Evolutionary conservation across 2,888 invertebrate genomes (phyloP).

Genomic region (Dione vanillae): DNA sequence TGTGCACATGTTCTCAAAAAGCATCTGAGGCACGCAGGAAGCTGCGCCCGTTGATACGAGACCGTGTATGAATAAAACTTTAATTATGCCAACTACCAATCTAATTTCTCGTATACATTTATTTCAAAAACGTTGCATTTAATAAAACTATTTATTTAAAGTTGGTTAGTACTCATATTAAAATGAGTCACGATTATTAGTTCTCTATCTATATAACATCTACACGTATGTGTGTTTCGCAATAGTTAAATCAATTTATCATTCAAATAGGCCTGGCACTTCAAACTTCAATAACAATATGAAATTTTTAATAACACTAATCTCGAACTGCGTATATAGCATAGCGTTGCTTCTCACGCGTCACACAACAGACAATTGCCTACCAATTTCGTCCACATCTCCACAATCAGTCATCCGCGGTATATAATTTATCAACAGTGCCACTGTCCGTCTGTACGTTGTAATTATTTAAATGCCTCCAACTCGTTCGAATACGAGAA

Average conservation of each 20-base stretch:
- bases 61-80: slow-evolving; percentile 48
- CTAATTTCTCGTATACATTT: slow-evolving; percentile 20
- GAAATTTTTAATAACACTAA: slow-evolving; percentile 7
- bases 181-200: too few relatives aligned
- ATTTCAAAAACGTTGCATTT: neutral
- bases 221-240: neutral
- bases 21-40: slow-evolving; percentile 48
- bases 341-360: slow-evolving; percentile 18
- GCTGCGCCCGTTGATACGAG: slow-evolving; percentile 40
- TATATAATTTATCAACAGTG: slow-evolving; percentile 43
- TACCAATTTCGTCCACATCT: slow-evolving; percentile 38
- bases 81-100: slow-evolving; percentile 43
- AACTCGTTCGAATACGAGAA: slow-evolving; percentile 30
- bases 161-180: neutral
- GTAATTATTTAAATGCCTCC: slow-evolving; percentile 40
- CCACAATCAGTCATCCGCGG: slow-evolving; percentile 35
- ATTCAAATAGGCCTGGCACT: neutral
- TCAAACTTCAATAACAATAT: slow-evolving; percentile 19
- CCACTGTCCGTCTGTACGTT: slow-evolving; percentile 34
- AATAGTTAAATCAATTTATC: neutral
- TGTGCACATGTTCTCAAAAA: slow-evolving; percentile 40
- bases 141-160: slow-evolving; percentile 1
- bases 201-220: too few relatives aligned
- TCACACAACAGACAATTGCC: slow-evolving; percentile 35
- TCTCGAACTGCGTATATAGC: neutral